Percentiles rank a stretch among this genome's conserved stretches.
Conservation (phyloP, 2,113 vertebrate genomes). For the Heterochromis multidens region DNA sequence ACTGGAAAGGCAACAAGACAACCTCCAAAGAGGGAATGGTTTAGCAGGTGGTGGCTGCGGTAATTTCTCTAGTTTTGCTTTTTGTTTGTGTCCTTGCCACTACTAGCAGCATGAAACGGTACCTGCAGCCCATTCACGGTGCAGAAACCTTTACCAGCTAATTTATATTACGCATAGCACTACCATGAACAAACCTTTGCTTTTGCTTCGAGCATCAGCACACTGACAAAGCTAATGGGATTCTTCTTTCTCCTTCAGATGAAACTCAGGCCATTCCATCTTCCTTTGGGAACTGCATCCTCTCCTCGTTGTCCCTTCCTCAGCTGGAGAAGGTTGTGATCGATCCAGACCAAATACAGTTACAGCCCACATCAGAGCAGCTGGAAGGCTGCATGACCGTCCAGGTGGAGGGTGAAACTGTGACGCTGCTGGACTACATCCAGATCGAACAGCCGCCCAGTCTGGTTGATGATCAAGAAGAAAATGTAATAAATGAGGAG, state of each 20-base stretch:
- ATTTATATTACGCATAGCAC: neutral
- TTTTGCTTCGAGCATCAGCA: neutral
- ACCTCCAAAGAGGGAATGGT: neutral
- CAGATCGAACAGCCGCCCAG: constrained; percentile 48
- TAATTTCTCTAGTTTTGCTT: neutral
- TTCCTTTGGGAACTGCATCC: constrained; percentile 72
- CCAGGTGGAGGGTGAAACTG: constrained; percentile 66
- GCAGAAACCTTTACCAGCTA: neutral
- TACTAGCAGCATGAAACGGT: neutral
- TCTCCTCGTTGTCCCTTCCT: constrained; percentile 69
- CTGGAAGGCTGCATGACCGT: constrained; percentile 58
- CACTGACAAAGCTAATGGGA: neutral
- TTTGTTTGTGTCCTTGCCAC: neutral
- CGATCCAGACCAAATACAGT: constrained; percentile 38
- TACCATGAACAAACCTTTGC: neutral
- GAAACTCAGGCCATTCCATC: constrained; percentile 57
- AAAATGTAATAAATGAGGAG: neutral
- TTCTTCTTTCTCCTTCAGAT: constrained; percentile 35
- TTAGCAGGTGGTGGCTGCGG: neutral
- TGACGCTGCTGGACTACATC: constrained; percentile 68
- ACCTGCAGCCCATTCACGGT: neutral
- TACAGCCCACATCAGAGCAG: constrained; percentile 40
- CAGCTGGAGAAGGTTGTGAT: constrained; percentile 69
- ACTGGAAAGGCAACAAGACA: neutral
- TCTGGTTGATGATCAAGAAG: neutral